Conservation (phyloP, 2,888 invertebrate species). For the Priocnemis perturbator region DNA sequence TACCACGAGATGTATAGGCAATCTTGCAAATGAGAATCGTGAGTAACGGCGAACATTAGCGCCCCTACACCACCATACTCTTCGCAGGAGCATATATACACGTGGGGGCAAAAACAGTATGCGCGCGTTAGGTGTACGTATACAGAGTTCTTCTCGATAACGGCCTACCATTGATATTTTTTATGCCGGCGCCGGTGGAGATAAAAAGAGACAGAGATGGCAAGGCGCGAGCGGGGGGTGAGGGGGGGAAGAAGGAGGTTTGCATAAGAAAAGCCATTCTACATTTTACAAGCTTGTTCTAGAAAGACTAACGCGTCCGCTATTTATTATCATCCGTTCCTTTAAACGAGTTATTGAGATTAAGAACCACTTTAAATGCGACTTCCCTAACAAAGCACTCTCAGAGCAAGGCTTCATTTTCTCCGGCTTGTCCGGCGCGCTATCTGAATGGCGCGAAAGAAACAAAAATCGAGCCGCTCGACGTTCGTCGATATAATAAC, state of each 20-base stretch:
- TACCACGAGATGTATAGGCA: constrained; percentile 71
- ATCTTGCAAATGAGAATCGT: constrained; percentile 74
- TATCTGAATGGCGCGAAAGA: too few species aligned
- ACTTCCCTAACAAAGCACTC: too few species aligned
- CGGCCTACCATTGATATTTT: constrained; percentile 59
- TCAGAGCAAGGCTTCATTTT: too few species aligned
- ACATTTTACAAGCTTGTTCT: constrained; percentile 28
- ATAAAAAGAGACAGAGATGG: constrained; percentile 16
- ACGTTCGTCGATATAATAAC: too few species aligned
- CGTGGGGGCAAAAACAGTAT: constrained; percentile 45
- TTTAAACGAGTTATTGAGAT: constrained; percentile 4
- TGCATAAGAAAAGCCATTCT: constrained; percentile 43
- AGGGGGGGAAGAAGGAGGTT: constrained; percentile 32
- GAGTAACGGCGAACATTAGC: constrained; percentile 72
- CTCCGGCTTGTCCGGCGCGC: too few species aligned
- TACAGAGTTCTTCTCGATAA: constrained; percentile 61
- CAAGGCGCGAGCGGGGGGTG: constrained; percentile 24
- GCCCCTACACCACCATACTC: constrained; percentile 55
- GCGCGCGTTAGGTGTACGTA: constrained; percentile 48
- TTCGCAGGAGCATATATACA: constrained; percentile 33
- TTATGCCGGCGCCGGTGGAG: constrained; percentile 43
- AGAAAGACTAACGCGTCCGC: constrained; percentile 34
- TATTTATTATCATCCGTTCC: constrained; percentile 26
- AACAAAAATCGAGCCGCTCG: too few species aligned
- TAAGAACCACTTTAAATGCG: background rate